Conservation (phyloP, 1,140 invertebrate species). For the Idris sp. region DNA sequence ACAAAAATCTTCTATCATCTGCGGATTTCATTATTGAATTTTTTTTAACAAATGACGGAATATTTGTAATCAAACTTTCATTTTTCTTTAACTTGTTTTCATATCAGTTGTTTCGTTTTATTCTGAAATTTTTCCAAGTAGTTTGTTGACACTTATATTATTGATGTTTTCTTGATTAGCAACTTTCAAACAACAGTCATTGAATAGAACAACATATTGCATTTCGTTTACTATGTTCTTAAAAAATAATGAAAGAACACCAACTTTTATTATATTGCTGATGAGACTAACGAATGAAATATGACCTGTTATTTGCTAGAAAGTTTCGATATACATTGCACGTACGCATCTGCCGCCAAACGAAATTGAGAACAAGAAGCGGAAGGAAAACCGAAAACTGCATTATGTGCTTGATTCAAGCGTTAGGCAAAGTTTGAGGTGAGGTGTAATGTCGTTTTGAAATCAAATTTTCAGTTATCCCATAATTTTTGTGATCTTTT, state of each 20-base stretch:
- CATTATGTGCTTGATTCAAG: slow-evolving; percentile 58
- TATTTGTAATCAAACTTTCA: slow-evolving; percentile 48
- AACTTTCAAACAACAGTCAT: slow-evolving; percentile 16
- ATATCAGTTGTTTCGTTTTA: slow-evolving; percentile 30
- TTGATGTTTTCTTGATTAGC: slow-evolving; percentile 43
- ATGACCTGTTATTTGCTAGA: slow-evolving; percentile 49
- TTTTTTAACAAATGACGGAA: slow-evolving; percentile 72
- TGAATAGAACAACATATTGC: slow-evolving; percentile 7
- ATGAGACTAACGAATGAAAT: slow-evolving; percentile 65
- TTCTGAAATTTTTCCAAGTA: slow-evolving; percentile 47
- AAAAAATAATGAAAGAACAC: slow-evolving; percentile 40
- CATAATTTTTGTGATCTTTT: slow-evolving; percentile 26
- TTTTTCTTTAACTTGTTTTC: slow-evolving; percentile 40
- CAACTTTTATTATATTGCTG: slow-evolving; percentile 33
- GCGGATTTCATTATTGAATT: slow-evolving; percentile 71
- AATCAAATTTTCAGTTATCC: slow-evolving; percentile 36
- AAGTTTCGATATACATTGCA: slow-evolving; percentile 58
- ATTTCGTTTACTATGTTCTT: slow-evolving; percentile 4
- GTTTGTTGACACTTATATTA: slow-evolving; percentile 43
- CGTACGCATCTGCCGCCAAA: slow-evolving; percentile 67
- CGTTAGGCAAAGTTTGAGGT: slow-evolving; percentile 42
- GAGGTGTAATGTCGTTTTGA: slow-evolving; percentile 38
- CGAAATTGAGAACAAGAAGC: slow-evolving; percentile 68
- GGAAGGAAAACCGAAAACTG: slow-evolving; percentile 55
- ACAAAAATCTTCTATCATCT: slow-evolving; percentile 62